Evolutionary conservation across 2,113 vertebrate genomes (phyloP).

Genomic region (Anarhynchus alexandrinus): DNA sequence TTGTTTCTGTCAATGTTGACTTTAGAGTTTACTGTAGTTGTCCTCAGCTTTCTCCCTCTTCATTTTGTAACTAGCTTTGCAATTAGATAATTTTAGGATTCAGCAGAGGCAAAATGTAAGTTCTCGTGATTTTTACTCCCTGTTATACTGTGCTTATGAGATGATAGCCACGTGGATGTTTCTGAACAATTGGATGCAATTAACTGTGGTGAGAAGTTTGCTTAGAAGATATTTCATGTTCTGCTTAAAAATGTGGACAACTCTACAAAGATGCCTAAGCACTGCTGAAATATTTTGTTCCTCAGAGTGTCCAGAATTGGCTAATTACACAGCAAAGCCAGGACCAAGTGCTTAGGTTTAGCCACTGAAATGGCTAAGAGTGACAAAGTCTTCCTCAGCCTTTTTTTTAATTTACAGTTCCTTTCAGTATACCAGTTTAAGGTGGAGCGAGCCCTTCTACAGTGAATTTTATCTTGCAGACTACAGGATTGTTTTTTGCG

Average conservation of each 20-base stretch:
- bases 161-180: not conserved
- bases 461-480: not conserved
- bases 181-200: not conserved
- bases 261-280: not conserved
- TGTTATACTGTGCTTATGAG: not conserved
- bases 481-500: not conserved
- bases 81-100: not conserved
- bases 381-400: not conserved
- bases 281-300: not conserved
- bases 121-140: not conserved
- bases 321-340: not conserved
- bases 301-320: not conserved
- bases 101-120: not conserved
- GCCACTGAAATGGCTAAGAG: not conserved
- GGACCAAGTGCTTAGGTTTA: not conserved
- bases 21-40: not conserved
- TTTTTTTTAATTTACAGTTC: not conserved
- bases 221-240: not conserved
- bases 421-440: not conserved
- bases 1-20: not conserved
- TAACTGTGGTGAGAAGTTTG: not conserved
- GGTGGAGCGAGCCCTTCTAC: not conserved
- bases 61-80: not conserved
- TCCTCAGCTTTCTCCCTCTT: not conserved
- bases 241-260: not conserved